Evolutionary conservation across 2,113 vertebrate species (phyloP), one percentile per base, ranked within the genome.

Genomic region (Pangasianodon gigas): DNA sequence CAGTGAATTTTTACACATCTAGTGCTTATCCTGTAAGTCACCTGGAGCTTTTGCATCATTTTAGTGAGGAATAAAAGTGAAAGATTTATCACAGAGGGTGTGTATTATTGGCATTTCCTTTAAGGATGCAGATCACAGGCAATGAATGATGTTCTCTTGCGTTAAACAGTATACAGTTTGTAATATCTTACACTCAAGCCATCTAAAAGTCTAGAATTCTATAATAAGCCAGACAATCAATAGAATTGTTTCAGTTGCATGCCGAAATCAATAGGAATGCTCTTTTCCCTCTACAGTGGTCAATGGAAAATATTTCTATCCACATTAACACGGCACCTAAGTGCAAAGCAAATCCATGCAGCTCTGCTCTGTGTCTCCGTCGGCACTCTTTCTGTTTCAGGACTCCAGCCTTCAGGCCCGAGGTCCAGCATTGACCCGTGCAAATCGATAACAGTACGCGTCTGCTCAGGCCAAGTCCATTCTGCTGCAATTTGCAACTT

Each of bases 401-500:
- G 29, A 44, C 71, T 79, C 46, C 74, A 62, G 56, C 51, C 4
- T 84, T 56, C 85, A 82, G 56, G 60, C 84, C 80, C 48, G 56
- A 41, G 54, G 71, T 85, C 52, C 21, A 44, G 82, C 88, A 89
- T 69, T 92, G 93, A 93, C 93, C 92, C 62, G 85, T 46, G 37
- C 52, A 82, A 74, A 94, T 94, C 93, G 89, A 94, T 94, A 93
- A 80, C 90, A 90, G 90, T 92, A 90, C 81, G 86, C 91, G 81
- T 91, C 89, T 91, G 86, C 84, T 90, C 82, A 92, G 87, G 87
- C 91, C 88, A 82, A 75, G 88, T 91, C 89, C 80, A 87, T 92
- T 93, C 92, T 92, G 93, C 93, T 93, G 93, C 92, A 93, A 93
- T 93, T 91, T 90, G 93, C 93, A 93, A 93, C 92, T 93, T 93